Evolutionary conservation across 1,140 invertebrate genomes (phyloP).

Genomic region (Tenebrio molitor): DNA sequence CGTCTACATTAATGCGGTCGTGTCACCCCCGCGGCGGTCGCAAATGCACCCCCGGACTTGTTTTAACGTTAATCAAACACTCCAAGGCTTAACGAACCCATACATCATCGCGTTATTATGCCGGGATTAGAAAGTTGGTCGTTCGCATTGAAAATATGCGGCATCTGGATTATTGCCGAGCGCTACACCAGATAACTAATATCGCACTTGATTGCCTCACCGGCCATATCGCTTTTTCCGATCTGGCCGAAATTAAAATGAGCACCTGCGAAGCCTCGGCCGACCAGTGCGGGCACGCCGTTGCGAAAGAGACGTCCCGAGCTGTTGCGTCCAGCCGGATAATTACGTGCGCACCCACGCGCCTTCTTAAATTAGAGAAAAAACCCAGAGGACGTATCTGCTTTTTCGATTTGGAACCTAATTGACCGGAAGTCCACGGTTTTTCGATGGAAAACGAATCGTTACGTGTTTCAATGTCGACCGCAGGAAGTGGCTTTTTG

Average conservation of each 20-base stretch:
- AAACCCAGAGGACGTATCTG: neutral
- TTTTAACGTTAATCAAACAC: slow-evolving; percentile 39
- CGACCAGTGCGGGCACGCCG: too few species aligned
- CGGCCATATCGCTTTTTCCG: too few species aligned
- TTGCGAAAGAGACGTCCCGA: too few species aligned
- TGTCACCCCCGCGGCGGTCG: slow-evolving; percentile 5
- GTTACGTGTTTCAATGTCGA: slow-evolving; percentile 20
- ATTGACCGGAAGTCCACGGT: slow-evolving; percentile 36
- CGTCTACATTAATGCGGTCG: neutral
- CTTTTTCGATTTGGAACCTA: slow-evolving; percentile 3
- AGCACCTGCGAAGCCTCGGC: too few species aligned
- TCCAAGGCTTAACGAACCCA: slow-evolving; percentile 33
- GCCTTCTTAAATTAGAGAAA: slow-evolving; percentile 6
- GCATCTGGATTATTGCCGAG: neutral
- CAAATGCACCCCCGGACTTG: slow-evolving; percentile 15
- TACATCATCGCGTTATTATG: slow-evolving; percentile 15
- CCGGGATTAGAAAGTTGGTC: slow-evolving; percentile 21
- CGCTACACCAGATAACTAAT: neutral
- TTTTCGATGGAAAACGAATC: slow-evolving; percentile 21
- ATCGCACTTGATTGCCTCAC: neutral
- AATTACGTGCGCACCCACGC: slow-evolving; percentile 26
- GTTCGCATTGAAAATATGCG: slow-evolving; percentile 13
- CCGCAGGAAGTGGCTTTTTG: slow-evolving; percentile 24
- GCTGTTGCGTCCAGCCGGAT: too few species aligned
- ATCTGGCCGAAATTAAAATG: too few species aligned